Conservation (phyloP, 37 sponge, comb jelly and placozoan species). For the Geodia barretti region DNA sequence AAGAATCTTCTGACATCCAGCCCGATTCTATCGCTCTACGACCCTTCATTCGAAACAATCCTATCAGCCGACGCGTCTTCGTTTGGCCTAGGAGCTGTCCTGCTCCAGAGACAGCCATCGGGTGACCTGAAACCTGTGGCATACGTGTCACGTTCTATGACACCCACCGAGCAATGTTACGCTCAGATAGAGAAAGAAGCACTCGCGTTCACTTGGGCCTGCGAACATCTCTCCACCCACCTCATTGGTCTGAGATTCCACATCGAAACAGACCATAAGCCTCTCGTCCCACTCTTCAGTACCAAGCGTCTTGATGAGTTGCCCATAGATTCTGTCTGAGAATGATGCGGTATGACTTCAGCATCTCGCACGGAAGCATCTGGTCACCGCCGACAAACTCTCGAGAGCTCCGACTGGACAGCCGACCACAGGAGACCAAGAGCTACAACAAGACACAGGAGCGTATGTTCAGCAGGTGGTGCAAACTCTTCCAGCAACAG, state of each 20-base stretch:
- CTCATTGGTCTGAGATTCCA: not conserved
- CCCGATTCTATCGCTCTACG: slow-evolving; percentile 7
- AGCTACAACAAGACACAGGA: not conserved
- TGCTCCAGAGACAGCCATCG: slow-evolving; percentile 1
- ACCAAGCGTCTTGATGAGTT: slow-evolving; percentile 13
- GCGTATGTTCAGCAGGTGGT: not conserved
- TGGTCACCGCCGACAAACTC: slow-evolving; percentile 7
- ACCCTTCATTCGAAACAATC: not conserved
- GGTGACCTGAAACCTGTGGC: slow-evolving; percentile 15
- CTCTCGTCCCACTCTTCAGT: slow-evolving; percentile 26
- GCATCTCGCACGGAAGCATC: not conserved
- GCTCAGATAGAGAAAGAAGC: slow-evolving; percentile 55
- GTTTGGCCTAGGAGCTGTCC: slow-evolving; percentile 17
- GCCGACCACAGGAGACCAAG: not conserved
- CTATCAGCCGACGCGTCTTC: slow-evolving; percentile 26
- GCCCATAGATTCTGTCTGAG: not conserved
- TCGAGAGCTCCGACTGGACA: slow-evolving; percentile 2
- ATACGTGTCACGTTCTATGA: slow-evolving; percentile 18
- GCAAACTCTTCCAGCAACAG: not conserved
- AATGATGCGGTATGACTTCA: not conserved
- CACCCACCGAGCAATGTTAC: slow-evolving; percentile 25
- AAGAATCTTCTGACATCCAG: slow-evolving; percentile 7
- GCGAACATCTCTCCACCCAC: slow-evolving; percentile 22
- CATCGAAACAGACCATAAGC: slow-evolving; percentile 51
- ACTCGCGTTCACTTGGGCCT: slow-evolving; percentile 28